Base-by-base conservation (phyloP, 2,797 vertebrate genomes). In the Sebastolobus altivelis region DNA sequence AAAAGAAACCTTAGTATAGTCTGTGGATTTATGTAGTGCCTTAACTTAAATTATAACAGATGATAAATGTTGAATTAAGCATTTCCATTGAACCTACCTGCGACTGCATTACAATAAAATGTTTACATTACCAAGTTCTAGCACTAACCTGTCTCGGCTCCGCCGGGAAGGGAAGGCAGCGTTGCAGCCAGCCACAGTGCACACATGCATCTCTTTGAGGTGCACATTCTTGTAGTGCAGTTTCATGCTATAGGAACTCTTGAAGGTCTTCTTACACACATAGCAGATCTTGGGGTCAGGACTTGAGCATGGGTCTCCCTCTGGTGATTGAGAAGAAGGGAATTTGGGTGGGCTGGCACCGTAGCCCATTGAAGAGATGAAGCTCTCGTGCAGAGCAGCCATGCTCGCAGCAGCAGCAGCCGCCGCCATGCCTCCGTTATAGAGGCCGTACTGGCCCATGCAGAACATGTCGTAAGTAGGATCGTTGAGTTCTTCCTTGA, bases 181-280 rank as follows among this genome's bases (percentile, higher is more conserved):
- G 0, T 99, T 99, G 95, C 99, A 99, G 89, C 98, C 98, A 74
- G 98, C 96, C 91, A 99, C 98, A 6, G 99, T 99, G 94, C 99
- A 99, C 94, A 99, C 97, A 25, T 99, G 99, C 99, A 99, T 99
- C 96, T 99, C 99, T 96, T 99, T 99, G 90, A 99, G 97, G 95
- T 99, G 99, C 94, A 99, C 99, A 0, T 99, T 99, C 94, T 98
- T 98, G 96, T 99, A 99, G 95, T 99, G 99, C 88, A 99, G 98
- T 94, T 99, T 99, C 95, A 99, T 98, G 79, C 99, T 99, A 93
- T 99, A 99, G 88, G 99, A 99, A 92, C 98, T 99, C 96, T 99
- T 99, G 96, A 99, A 99, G 95, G 96, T 99, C 94, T 99, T 99
- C 96, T 99, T 99, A 96, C 99, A 99, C 86, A 99, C 98, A 5